These are phyloP conservation scores for Tapera naevia DNA, from an alignment of 2,797 vertebrate genomes.

Conservation along the genomic window DNA sequence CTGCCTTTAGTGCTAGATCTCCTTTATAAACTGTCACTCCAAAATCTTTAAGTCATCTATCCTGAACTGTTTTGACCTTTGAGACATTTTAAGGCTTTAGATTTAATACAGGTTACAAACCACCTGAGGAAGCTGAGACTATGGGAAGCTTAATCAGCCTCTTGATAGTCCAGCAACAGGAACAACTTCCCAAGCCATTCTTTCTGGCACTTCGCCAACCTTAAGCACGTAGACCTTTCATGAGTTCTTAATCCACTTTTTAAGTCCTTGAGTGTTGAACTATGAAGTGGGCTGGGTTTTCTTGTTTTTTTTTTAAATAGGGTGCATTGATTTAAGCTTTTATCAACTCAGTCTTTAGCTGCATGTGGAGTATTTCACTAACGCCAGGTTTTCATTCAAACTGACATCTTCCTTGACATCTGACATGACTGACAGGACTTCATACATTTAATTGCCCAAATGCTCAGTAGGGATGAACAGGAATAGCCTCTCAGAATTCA, in stretches of 20 bases:
- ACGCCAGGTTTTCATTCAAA: neutral
- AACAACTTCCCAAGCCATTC: neutral
- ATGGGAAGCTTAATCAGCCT: conserved; percentile 45
- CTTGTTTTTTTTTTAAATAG: neutral
- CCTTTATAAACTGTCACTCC: conserved; percentile 8
- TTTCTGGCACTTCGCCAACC: neutral
- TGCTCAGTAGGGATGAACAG: neutral
- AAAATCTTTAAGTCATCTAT: conserved; percentile 5
- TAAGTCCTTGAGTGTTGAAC: conserved; percentile 2
- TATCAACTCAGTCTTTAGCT: neutral
- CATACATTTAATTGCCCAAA: conserved; percentile 12
- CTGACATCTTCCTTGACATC: neutral
- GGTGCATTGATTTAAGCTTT: conserved; percentile 17
- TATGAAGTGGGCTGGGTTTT: neutral
- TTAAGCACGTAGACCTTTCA: conserved; percentile 1
- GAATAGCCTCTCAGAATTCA: neutral
- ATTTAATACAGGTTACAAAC: conserved; percentile 51
- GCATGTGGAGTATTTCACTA: neutral
- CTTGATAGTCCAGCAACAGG: conserved; percentile 5
- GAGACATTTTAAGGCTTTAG: conserved; percentile 49
- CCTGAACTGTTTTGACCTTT: conserved; percentile 49
- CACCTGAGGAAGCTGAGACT: neutral
- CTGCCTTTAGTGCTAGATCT: conserved; percentile 20
- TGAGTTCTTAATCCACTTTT: conserved; percentile 31
- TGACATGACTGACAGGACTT: conserved; percentile 7